Conservation (phyloP, 2,888 invertebrate species). For the Hypomecis atomaria region DNA sequence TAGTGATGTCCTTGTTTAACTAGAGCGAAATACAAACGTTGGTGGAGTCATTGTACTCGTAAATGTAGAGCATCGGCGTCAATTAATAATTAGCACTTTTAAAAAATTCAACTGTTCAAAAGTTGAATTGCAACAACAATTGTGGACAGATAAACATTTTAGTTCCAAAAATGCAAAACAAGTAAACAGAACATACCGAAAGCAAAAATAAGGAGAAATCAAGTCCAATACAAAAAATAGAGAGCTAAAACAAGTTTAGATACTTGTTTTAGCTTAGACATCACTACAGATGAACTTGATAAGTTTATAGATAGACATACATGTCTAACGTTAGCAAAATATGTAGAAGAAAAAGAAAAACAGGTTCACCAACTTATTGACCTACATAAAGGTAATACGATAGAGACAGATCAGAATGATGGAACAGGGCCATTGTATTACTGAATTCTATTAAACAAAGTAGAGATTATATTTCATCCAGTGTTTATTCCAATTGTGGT, state of each 20-base stretch:
- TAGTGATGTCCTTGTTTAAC: conserved; percentile 1
- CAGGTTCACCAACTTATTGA: background rate
- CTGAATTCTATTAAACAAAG: conserved; percentile 33
- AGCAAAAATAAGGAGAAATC: too few species aligned
- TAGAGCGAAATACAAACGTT: background rate
- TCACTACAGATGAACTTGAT: background rate
- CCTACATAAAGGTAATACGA: conserved; percentile 4
- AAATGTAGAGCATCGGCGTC: background rate
- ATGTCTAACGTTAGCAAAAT: background rate
- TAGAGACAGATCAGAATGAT: background rate
- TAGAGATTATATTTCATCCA: conserved; percentile 61
- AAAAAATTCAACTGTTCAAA: too few species aligned
- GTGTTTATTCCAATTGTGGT: conserved; percentile 56
- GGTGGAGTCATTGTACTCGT: background rate
- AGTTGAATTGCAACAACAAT: too few species aligned
- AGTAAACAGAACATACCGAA: too few species aligned
- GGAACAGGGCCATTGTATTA: conserved; percentile 24
- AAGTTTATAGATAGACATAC: background rate
- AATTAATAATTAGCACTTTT: too few species aligned
- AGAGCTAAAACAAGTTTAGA: background rate
- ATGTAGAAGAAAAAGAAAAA: background rate
- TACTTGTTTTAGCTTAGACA: too few species aligned
- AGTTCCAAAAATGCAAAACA: too few species aligned
- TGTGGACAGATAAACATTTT: too few species aligned
- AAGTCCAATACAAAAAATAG: background rate